Percentiles rank a stretch among this genome's conserved stretches.
Conservation (phyloP, 2,113 vertebrate species). For the Sander lucioperca region DNA sequence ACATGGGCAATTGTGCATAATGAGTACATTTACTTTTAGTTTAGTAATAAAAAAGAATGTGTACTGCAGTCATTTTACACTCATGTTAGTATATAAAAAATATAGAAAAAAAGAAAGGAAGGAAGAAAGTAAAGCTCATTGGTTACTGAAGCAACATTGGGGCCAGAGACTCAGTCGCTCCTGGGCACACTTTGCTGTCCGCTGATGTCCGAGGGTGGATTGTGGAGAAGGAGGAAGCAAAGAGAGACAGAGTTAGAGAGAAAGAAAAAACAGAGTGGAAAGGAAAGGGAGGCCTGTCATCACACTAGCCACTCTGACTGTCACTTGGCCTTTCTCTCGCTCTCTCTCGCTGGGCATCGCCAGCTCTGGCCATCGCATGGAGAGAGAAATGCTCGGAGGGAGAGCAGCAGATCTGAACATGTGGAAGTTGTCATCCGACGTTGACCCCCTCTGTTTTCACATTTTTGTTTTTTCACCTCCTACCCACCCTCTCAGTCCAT, state of each 20-base stretch:
- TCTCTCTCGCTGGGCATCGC: conserved; percentile 64
- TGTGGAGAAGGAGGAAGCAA: conserved; percentile 24
- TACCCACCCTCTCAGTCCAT: conserved; percentile 62
- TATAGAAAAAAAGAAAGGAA: neutral
- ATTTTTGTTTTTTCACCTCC: conserved; percentile 56
- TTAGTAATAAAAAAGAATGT: neutral
- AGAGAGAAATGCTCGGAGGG: conserved; percentile 80
- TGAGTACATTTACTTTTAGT: neutral
- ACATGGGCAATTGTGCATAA: neutral
- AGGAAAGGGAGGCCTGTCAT: conserved; percentile 63
- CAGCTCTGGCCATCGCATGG: conserved; percentile 69
- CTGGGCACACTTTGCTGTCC: conserved; percentile 21
- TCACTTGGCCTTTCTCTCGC: conserved; percentile 52
- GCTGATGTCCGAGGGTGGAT: conserved; percentile 15
- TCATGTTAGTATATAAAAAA: neutral
- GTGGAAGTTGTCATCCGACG: conserved; percentile 83
- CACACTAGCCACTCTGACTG: conserved; percentile 60
- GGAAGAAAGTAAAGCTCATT: neutral
- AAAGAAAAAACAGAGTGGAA: conserved; percentile 7
- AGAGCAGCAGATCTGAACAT: conserved; percentile 77
- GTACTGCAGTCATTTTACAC: neutral
- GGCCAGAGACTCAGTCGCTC: conserved; percentile 7
- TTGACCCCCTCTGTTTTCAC: conserved; percentile 78
- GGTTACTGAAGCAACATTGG: conserved; percentile 1
- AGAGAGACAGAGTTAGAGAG: neutral